Conservation (phyloP, 2,113 vertebrate species). For the Micronycteris hirsuta region DNA sequence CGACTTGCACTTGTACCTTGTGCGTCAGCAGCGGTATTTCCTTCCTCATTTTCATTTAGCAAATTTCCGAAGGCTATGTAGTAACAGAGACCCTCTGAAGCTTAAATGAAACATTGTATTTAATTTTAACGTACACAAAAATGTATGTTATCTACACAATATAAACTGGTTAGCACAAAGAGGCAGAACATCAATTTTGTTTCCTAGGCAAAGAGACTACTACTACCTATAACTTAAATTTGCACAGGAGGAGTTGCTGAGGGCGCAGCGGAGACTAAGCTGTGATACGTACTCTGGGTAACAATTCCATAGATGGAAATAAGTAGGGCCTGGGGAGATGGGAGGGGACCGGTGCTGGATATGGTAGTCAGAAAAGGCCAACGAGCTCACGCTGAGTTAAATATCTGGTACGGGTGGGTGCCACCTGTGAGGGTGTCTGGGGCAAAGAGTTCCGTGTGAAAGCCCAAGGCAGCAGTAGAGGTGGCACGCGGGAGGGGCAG, state of each 20-base stretch:
- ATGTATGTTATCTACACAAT: not conserved
- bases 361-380: not conserved
- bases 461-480: not conserved
- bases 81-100: not conserved
- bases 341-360: not conserved
- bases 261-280: not conserved
- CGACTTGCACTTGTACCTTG: not conserved
- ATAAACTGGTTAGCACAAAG: not conserved
- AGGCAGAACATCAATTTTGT: not conserved
- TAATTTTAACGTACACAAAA: not conserved
- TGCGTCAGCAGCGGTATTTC: not conserved
- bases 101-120: not conserved
- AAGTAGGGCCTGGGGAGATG: not conserved
- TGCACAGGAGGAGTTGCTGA: not conserved
- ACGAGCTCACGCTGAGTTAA: not conserved
- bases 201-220: not conserved
- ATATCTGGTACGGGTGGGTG: not conserved
- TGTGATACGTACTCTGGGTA: not conserved
- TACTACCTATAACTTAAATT: not conserved
- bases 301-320: not conserved
- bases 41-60: not conserved
- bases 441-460: not conserved
- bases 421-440: fast-evolving
- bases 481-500: too few species aligned
- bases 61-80: not conserved